These are phyloP conservation scores for Catocala nupta DNA, from an alignment of 2,888 invertebrate genomes.

Conservation along the genomic window DNA sequence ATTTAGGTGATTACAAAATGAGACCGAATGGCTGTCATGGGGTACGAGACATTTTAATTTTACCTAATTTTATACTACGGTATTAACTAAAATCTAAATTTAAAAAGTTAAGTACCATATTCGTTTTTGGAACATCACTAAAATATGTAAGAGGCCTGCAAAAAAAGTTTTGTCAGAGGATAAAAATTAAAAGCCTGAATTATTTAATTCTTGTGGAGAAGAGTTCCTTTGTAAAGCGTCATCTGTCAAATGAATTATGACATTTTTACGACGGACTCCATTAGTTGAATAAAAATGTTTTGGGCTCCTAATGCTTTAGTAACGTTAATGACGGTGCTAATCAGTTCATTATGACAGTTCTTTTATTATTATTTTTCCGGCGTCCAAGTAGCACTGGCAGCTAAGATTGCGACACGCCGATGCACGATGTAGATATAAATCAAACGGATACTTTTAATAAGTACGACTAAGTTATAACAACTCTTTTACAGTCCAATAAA, in stretches of 20 bases:
- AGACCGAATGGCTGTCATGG: conserved; percentile 30
- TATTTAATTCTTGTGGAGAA: conserved; percentile 63
- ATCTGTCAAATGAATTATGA: conserved; percentile 74
- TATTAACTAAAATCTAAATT: not conserved
- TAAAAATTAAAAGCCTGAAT: conserved; percentile 65
- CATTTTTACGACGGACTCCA: conserved; percentile 68
- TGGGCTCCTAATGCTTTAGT: conserved; percentile 56
- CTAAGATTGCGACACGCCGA: conserved; percentile 13
- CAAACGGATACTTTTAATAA: conserved; percentile 36
- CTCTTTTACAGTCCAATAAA: conserved; percentile 74
- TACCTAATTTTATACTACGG: not conserved
- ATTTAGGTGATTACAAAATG: conserved; percentile 37
- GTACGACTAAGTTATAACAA: conserved; percentile 49
- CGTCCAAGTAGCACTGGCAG: not conserved
- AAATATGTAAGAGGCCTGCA: conserved; percentile 50
- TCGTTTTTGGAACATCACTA: conserved; percentile 37
- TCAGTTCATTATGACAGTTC: conserved; percentile 44
- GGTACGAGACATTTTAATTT: conserved; percentile 4
- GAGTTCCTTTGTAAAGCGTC: conserved; percentile 66
- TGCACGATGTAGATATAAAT: conserved; percentile 22
- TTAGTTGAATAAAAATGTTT: conserved; percentile 68
- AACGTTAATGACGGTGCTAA: conserved; percentile 47
- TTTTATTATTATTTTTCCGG: conserved; percentile 30
- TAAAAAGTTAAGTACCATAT: conserved; percentile 13
- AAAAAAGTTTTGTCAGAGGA: conserved; percentile 54